Conservation (phyloP, 2,113 vertebrate genomes). For the Cephalopterus ornatus region DNA sequence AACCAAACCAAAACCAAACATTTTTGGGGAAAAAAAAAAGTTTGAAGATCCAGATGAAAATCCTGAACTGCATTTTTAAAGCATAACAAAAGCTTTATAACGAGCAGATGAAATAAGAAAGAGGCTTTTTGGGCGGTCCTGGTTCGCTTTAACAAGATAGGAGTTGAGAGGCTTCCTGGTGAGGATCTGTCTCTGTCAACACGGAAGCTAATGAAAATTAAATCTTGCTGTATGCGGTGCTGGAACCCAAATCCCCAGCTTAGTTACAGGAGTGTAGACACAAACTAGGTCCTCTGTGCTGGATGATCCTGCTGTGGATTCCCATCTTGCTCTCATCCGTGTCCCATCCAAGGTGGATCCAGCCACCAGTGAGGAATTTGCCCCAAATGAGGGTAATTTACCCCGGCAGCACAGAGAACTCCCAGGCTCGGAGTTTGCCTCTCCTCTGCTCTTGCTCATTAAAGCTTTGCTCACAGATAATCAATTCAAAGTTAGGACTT, state of each 20-base stretch:
- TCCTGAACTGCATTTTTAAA: neutral
- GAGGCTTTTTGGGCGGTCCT: neutral
- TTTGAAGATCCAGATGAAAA: neutral
- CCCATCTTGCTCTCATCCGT: neutral
- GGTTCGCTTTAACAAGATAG: accelerated
- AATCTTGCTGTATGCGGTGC: neutral
- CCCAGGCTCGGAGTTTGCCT: neutral
- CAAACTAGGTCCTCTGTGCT: neutral
- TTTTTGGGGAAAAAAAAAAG: neutral
- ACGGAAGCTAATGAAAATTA: neutral
- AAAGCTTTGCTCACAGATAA: neutral
- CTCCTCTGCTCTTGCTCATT: neutral
- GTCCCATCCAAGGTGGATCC: neutral
- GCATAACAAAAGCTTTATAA: neutral
- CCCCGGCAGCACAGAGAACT: neutral
- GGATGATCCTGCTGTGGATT: neutral
- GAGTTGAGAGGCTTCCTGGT: neutral
- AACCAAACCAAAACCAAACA: no score
- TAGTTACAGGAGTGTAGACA: neutral
- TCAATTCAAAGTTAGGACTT: neutral
- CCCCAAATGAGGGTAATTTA: neutral
- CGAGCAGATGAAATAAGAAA: neutral
- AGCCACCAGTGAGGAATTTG: neutral
- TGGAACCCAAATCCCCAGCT: neutral
- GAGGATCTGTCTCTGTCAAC: neutral